Conservation (phyloP, 1,140 invertebrate genomes). For the Neocloeon triangulifer region DNA sequence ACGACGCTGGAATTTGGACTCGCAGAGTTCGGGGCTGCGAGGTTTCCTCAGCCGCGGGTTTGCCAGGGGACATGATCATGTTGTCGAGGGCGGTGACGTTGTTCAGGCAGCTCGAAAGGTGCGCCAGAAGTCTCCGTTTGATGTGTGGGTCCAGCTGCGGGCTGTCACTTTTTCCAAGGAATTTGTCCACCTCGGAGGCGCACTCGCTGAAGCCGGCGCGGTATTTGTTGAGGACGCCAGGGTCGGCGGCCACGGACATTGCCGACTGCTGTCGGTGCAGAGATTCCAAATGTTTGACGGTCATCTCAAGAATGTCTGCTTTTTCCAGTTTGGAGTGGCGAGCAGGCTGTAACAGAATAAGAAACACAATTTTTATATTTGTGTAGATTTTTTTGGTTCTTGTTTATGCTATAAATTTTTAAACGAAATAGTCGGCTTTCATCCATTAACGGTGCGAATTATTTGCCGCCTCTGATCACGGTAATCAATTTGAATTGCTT, state of each 20-base stretch:
- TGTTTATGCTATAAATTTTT: too few relatives aligned
- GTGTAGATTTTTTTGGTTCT: too few relatives aligned
- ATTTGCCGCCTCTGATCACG: too few relatives aligned
- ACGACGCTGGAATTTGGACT: constrained; percentile 18
- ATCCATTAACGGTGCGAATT: too few relatives aligned
- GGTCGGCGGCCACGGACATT: constrained; percentile 47
- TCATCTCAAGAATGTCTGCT: constrained; percentile 91
- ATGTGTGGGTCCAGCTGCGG: constrained; percentile 44
- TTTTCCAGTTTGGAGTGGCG: constrained; percentile 89
- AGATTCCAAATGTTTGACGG: constrained; percentile 74
- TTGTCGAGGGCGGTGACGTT: constrained; percentile 12
- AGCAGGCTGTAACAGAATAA: constrained; percentile 42
- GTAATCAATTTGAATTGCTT: too few relatives aligned
- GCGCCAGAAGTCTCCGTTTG: constrained; percentile 42
- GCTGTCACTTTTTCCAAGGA: constrained; percentile 22
- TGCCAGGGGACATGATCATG: constrained; percentile 7
- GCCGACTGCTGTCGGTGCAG: constrained; percentile 52
- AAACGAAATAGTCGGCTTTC: too few relatives aligned
- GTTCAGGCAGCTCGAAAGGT: constrained; percentile 43
- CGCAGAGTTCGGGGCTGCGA: too few relatives aligned
- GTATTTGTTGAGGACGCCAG: constrained; percentile 60
- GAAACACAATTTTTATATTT: too few relatives aligned
- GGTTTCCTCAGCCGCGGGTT: constrained; percentile 9
- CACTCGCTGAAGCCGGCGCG: constrained; percentile 74
- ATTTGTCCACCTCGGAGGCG: constrained; percentile 49